Evolutionary conservation across 1,140 invertebrate genomes (phyloP), one percentile per base, ranked within the genome.

Genomic region (Euschistus heros): DNA sequence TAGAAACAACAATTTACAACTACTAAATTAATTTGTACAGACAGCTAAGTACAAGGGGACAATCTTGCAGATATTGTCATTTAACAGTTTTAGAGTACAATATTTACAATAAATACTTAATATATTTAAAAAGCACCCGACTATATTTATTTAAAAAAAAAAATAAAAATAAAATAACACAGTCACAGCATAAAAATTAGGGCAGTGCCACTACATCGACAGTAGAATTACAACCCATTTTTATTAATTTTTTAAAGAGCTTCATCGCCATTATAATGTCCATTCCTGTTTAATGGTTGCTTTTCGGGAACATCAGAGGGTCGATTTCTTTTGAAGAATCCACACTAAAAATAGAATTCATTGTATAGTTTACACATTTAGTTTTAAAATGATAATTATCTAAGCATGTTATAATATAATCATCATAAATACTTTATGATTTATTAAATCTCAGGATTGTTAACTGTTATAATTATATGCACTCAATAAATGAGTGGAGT

Each of bases 301-400:
- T 88, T 82, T 79, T 94, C 90, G 3, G 87, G 82, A 69, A 85
- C 81, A 73, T 85, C 82, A 10, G 83, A 82, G 47, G 89, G 91
- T 54, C 91, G 82, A 76, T 92, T 91, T 70, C 92, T 82, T 73
- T 92, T 92, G 79, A 95, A 96, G 83, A 95, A 94, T 65, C 91
- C 91, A 76, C 88, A 87, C 91, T 95, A 83, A 82, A 68, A 72
- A 69, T 72, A 70, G 72, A 68, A 61, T 67, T 68, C 17, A 59
- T 37, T 37, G 13, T 37, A 37, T 37, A 37, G 33, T n/a, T n/a
- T n/a, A n/a, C n/a, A n/a, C n/a, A n/a, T n/a, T n/a, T n/a, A n/a
- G n/a, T n/a, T n/a, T n/a, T n/a, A n/a, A n/a, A n/a, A n/a, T n/a
- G n/a, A n/a, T n/a, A n/a, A n/a, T n/a, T n/a, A n/a, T n/a, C n/a